Percentiles rank a stretch among this genome's conserved stretches.
Evolutionary conservation across 2,113 vertebrate species (phyloP).

Genomic region (Butorides virescens): DNA sequence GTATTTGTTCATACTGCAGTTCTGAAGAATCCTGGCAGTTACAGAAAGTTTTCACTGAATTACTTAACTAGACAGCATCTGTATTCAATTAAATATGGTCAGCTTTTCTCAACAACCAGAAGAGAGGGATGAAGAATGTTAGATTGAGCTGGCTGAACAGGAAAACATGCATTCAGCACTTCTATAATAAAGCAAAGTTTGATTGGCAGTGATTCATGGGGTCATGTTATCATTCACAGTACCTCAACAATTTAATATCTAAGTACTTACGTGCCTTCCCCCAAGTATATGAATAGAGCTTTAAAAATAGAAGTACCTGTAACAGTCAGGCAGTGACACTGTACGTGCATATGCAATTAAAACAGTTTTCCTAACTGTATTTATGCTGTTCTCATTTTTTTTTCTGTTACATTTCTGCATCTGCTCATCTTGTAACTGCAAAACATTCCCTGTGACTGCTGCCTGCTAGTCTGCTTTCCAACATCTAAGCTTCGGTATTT

Average conservation of each 20-base stretch:
- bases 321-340: background rate
- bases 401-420: background rate
- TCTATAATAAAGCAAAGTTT: background rate
- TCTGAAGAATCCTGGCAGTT: background rate
- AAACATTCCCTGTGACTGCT: background rate
- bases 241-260: background rate
- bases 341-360: background rate
- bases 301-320: background rate
- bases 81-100: background rate
- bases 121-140: background rate
- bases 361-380: background rate
- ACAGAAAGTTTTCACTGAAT: background rate
- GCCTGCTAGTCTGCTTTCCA: background rate
- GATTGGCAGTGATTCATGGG: background rate
- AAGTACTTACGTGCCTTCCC: background rate
- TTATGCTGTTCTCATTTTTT: background rate
- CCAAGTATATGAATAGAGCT: accelerated
- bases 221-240: background rate
- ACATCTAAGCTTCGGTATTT: background rate
- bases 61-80: background rate
- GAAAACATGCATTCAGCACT: background rate
- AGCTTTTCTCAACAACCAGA: background rate
- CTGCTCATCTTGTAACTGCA: background rate
- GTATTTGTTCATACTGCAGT: background rate
- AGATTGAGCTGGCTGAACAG: background rate